A percentile compares a stretch with the other conserved stretches of the same genome.
These are phyloP conservation scores for Sinella curviseta DNA, from an alignment of 1,140 invertebrate genomes.

Conservation along the genomic window DNA sequence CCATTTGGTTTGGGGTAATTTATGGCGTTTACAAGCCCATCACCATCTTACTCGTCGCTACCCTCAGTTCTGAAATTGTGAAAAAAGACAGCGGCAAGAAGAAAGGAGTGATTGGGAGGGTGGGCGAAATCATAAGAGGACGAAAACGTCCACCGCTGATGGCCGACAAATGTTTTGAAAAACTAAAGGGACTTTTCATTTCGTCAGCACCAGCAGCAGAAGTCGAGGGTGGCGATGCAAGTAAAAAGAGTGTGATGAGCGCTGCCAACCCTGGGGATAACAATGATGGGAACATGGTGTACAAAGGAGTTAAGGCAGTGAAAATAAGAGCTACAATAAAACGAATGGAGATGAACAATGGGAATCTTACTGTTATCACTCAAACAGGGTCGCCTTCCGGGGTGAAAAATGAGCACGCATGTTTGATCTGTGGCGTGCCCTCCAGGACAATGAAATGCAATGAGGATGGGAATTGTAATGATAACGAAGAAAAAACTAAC, in stretches of 20 bases:
- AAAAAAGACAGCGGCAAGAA: background rate
- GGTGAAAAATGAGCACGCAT: background rate
- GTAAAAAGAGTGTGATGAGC: background rate
- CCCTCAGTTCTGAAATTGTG: conserved; percentile 7
- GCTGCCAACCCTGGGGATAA: background rate
- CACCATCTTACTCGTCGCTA: background rate
- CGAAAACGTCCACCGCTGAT: background rate
- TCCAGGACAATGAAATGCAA: background rate
- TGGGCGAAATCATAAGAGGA: background rate
- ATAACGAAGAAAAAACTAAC: background rate
- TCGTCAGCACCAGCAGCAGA: background rate
- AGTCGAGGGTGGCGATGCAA: background rate
- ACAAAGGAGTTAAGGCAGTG: background rate
- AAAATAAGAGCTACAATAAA: background rate
- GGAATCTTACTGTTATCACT: background rate
- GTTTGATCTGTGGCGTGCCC: background rate
- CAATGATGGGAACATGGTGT: background rate
- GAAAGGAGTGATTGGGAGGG: background rate
- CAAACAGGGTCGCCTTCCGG: background rate
- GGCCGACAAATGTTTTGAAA: background rate
- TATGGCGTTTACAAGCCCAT: conserved; percentile 37
- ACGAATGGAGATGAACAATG: background rate
- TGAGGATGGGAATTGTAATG: background rate
- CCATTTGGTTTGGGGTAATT: conserved; percentile 31
- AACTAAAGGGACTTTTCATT: background rate